A percentile compares a stretch with the other conserved stretches of the same genome.
These are phyloP conservation scores for Aphaenogaster floridana DNA, from an alignment of 1,140 invertebrate genomes.

Conservation along the genomic window DNA sequence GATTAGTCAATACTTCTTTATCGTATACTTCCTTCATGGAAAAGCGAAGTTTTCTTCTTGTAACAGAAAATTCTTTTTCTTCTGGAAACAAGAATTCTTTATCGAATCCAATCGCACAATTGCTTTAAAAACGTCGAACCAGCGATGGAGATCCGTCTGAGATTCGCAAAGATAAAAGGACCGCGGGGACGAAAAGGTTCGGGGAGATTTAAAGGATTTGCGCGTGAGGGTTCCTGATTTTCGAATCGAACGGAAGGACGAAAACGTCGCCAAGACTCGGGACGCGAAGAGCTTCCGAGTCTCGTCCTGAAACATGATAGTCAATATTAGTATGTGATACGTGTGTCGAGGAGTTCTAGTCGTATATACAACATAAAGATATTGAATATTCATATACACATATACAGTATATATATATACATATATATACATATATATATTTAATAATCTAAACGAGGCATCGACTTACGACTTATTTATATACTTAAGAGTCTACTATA, in stretches of 20 bases:
- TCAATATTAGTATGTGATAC: conserved; percentile 87
- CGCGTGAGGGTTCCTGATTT: not conserved
- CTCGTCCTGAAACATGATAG: conserved; percentile 84
- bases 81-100: not conserved
- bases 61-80: not conserved
- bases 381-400: conserved; percentile 80
- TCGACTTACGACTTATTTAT: conserved; percentile 77
- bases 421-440: conserved; percentile 77
- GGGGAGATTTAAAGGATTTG: not conserved
- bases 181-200: conserved; percentile 50
- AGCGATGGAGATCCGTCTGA: not conserved
- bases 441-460: conserved; percentile 67
- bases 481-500: conserved; percentile 79
- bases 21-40: not conserved
- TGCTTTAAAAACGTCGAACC: not conserved
- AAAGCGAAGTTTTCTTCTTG: not conserved
- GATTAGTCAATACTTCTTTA: not conserved
- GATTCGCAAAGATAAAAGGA: not conserved
- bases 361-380: conserved; percentile 79
- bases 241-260: conserved; percentile 50
- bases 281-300: conserved; percentile 77
- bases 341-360: conserved; percentile 84
- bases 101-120: not conserved
- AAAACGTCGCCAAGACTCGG: conserved; percentile 65
- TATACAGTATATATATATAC: conserved; percentile 81